Conservation (phyloP, 2,113 vertebrate genomes). For the Nothocercus nigrocapillus region DNA sequence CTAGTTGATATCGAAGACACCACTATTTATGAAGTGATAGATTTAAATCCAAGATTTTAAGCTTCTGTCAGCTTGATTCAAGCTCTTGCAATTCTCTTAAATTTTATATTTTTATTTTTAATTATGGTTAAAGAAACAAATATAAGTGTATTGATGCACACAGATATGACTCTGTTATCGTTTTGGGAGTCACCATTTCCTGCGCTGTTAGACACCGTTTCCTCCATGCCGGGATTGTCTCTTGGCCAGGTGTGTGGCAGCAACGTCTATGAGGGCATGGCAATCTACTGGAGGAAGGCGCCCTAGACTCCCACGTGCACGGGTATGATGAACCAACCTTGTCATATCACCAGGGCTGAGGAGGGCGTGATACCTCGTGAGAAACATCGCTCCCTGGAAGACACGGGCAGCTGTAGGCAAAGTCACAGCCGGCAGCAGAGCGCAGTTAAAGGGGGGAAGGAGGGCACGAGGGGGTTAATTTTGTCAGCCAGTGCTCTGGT, state of each 20-base stretch:
- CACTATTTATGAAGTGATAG: neutral
- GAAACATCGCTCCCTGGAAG: too few species aligned
- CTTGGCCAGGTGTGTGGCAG: neutral
- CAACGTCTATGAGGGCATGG: neutral
- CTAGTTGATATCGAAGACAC: neutral
- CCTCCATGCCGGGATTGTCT: neutral
- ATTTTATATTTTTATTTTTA: neutral
- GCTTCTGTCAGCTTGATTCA: neutral
- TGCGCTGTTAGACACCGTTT: neutral
- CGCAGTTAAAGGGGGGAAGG: neutral
- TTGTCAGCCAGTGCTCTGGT: too few species aligned
- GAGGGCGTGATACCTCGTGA: too few species aligned
- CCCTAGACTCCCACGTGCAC: neutral
- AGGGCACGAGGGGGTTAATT: neutral
- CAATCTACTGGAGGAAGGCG: neutral
- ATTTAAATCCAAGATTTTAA: neutral
- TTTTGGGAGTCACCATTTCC: neutral
- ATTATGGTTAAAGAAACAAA: neutral
- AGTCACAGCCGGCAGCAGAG: neutral
- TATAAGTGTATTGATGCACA: neutral
- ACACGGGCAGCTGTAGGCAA: fast-evolving
- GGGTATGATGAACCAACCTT: too few species aligned
- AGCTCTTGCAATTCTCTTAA: neutral
- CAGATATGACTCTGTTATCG: neutral
- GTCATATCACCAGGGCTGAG: too few species aligned